phyloP scores from a whole-genome alignment of 2,888 invertebrate genomes.

The Drosophila suboccidentalis region DNA sequence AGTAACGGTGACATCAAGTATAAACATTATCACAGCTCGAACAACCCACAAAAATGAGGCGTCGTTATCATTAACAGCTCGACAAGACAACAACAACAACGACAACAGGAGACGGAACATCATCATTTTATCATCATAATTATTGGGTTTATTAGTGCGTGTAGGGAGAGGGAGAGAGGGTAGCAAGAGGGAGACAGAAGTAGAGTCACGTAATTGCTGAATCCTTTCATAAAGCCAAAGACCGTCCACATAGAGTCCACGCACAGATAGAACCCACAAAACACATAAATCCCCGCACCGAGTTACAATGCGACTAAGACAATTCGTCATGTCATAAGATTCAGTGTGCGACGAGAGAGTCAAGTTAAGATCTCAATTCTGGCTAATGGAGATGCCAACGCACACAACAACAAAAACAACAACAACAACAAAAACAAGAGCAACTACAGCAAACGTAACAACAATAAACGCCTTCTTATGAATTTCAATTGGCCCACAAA shows the following conservation, averaged over 20 bases:
- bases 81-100: constrained; percentile 30
- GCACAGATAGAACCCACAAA: constrained; percentile 10
- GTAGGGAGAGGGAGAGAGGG: background rate
- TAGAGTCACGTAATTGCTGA: constrained; percentile 49
- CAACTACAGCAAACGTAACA: constrained; percentile 22
- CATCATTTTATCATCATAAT: constrained; percentile 80
- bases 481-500: constrained; percentile 76
- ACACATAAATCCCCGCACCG: constrained; percentile 29
- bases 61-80: constrained; percentile 66
- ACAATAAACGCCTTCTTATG: constrained; percentile 60
- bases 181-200: background rate
- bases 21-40: constrained; percentile 51
- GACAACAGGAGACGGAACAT: constrained; percentile 40
- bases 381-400: constrained; percentile 62
- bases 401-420: constrained; percentile 22
- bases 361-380: constrained; percentile 61
- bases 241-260: constrained; percentile 10
- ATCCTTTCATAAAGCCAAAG: constrained; percentile 44
- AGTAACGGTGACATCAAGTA: constrained; percentile 68
- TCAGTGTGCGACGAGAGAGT: background rate
- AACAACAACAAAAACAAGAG: background rate
- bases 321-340: constrained; percentile 74
- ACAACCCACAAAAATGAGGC: constrained; percentile 27
- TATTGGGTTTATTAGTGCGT: constrained; percentile 71
- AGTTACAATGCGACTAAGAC: constrained; percentile 59